Percentiles rank a stretch among this genome's conserved stretches.
Conservation (phyloP, 2,888 invertebrate genomes). For the Epirrhoe alternata region DNA sequence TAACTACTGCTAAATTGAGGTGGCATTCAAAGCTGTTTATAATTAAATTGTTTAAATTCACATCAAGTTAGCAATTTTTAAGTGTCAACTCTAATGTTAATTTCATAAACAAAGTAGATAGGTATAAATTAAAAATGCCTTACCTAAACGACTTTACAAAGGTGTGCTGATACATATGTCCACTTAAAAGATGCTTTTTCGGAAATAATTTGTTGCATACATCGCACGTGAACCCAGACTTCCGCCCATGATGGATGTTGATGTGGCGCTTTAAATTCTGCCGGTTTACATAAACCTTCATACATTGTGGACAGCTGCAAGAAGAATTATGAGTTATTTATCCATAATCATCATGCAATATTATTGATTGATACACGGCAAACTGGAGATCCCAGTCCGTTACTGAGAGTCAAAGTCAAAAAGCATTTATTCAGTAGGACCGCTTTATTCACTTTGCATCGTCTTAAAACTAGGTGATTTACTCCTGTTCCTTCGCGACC, state of each 20-base stretch:
- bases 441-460: no score
- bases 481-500: no score
- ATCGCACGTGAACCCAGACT: slow-evolving; percentile 76
- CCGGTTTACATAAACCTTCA: slow-evolving; percentile 77
- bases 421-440: no score
- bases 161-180: slow-evolving; percentile 85
- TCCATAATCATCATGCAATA: not conserved
- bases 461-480: no score
- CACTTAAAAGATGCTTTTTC: slow-evolving; percentile 83
- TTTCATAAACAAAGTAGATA: not conserved
- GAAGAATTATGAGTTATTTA: not conserved
- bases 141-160: slow-evolving; percentile 76
- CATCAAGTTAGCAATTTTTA: no score
- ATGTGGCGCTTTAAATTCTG: slow-evolving; percentile 86
- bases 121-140: slow-evolving; percentile 4
- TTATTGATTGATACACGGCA: no score
- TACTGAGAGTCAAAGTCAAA: no score
- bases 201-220: slow-evolving; percentile 81
- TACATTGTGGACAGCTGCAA: slow-evolving; percentile 78
- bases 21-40: no score
- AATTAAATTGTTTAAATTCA: no score
- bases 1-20: no score
- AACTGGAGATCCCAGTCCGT: no score
- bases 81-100: not conserved
- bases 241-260: slow-evolving; percentile 72